These are phyloP conservation scores for Spinus pinus DNA, from an alignment of 2,797 vertebrate genomes.

Conservation along the genomic window DNA sequence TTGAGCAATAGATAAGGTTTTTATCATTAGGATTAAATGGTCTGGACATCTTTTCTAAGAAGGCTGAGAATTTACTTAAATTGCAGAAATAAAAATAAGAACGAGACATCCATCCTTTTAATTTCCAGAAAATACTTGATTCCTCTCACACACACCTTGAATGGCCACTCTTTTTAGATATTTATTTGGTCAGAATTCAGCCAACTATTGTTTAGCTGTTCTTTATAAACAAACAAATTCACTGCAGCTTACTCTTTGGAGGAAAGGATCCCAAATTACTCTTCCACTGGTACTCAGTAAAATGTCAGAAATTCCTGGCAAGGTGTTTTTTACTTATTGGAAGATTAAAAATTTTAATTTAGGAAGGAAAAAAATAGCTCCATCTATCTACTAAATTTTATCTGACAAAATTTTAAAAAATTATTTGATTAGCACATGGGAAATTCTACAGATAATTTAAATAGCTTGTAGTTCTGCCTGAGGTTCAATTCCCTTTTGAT, in stretches of 20 bases:
- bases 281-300: not conserved
- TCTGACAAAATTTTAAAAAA: not conserved
- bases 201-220: not conserved
- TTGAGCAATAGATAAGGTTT: not conserved
- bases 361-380: not conserved
- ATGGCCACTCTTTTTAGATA: not conserved
- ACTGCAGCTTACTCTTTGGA: not conserved
- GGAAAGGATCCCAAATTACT: not conserved
- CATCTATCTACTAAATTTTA: not conserved
- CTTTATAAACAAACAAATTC: not conserved
- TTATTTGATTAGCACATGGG: not conserved
- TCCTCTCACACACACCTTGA: not conserved
- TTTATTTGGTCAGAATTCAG: not conserved
- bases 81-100: not conserved
- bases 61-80: not conserved
- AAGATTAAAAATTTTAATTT: not conserved
- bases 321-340: not conserved
- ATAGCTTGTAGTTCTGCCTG: not conserved
- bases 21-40: not conserved
- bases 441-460: not conserved
- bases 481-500: not conserved
- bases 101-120: fast-evolving
- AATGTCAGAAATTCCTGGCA: not conserved
- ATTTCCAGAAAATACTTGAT: not conserved
- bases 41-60: not conserved